phyloP scores from a whole-genome alignment of 2,797 vertebrate species.

The Babyrousa celebensis region DNA sequence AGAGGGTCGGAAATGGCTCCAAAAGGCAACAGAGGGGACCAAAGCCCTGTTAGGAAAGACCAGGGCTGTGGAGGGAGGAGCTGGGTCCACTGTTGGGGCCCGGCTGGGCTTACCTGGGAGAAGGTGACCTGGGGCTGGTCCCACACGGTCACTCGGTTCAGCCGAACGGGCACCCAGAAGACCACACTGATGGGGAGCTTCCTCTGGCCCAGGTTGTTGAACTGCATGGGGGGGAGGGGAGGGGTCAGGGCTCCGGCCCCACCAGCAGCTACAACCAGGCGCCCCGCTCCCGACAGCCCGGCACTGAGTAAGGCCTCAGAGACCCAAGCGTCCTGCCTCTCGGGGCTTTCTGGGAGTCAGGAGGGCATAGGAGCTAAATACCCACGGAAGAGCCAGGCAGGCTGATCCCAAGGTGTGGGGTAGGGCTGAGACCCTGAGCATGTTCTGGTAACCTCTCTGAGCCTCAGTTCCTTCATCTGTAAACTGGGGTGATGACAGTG shows the following conservation, averaged over 20 bases:
- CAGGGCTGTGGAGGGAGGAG: background rate
- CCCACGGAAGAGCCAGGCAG: background rate
- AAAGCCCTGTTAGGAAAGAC: background rate
- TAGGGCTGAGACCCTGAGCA: background rate
- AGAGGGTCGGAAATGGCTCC: background rate
- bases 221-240: conserved; percentile 85
- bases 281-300: background rate
- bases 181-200: conserved; percentile 89
- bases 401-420: background rate
- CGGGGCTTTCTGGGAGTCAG: background rate
- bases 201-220: conserved; percentile 90
- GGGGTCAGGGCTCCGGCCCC: background rate
- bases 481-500: background rate
- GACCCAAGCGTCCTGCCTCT: background rate
- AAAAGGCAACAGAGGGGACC: background rate
- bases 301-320: background rate
- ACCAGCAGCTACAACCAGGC: background rate
- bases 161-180: conserved; percentile 92
- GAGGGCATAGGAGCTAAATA: background rate
- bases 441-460: background rate
- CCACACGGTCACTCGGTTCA: conserved; percentile 86
- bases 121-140: background rate
- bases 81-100: background rate
- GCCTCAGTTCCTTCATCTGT: conserved; percentile 1
- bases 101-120: conserved; percentile 74